Evolutionary conservation across 2,113 vertebrate species (phyloP).

Genomic region (Thunnus maccoyii): DNA sequence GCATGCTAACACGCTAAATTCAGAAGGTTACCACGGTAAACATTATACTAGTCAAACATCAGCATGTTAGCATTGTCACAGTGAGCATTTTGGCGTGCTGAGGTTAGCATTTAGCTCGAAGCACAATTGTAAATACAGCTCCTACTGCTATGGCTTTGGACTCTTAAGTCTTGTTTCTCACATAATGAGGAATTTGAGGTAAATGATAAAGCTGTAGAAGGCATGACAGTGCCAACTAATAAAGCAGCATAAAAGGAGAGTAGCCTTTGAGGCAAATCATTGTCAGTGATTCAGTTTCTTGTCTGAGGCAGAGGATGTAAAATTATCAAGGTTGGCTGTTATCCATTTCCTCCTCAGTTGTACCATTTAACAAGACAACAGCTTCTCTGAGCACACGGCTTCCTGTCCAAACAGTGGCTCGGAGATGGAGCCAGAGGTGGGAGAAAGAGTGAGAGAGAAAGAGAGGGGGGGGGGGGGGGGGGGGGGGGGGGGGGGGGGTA

Average conservation of each 20-base stretch:
- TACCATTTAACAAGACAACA: slow-evolving; percentile 53
- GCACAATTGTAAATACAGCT: no score
- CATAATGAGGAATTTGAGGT: not conserved
- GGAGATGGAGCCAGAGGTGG: slow-evolving; percentile 36
- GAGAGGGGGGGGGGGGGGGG: not conserved
- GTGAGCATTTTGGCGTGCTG: no score
- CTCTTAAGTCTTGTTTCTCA: not conserved
- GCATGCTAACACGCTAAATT: not conserved
- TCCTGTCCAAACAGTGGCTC: slow-evolving; percentile 45
- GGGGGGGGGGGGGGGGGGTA: slow-evolving; percentile 25
- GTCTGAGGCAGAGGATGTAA: slow-evolving; percentile 37
- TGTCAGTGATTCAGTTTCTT: slow-evolving; percentile 34
- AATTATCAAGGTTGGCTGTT: slow-evolving; percentile 54
- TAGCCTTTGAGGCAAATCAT: slow-evolving; percentile 28
- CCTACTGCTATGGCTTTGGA: not conserved
- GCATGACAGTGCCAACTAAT: not conserved
- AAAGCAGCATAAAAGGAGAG: slow-evolving; percentile 16
- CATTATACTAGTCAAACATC: not conserved
- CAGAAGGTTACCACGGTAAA: no score
- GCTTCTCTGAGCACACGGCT: slow-evolving; percentile 21
- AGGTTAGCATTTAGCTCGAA: not conserved
- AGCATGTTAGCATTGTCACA: not conserved
- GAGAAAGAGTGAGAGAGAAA: not conserved
- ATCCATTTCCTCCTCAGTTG: slow-evolving; percentile 54
- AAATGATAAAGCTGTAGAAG: not conserved